These are phyloP conservation scores for Hypsibius dujardini DNA, from an alignment of 1,140 invertebrate species.

Conservation along the genomic window DNA sequence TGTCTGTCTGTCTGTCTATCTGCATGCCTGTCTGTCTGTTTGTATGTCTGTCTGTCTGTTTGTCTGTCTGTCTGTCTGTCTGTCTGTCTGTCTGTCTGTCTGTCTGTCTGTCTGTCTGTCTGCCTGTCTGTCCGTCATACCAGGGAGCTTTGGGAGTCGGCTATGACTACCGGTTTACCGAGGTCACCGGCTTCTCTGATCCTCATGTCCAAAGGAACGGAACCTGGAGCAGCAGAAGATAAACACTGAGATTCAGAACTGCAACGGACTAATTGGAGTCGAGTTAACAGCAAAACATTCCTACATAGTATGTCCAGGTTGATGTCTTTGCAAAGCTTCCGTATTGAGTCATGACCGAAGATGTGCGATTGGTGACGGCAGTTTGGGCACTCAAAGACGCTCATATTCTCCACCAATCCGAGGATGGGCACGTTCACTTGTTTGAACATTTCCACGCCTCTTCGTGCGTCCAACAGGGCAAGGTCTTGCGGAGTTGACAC, in stretches of 20 bases:
- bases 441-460: conserved; percentile 30
- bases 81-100: too few species aligned
- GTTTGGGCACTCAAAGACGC: conserved; percentile 41
- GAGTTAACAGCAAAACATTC: too few species aligned
- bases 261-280: too few species aligned
- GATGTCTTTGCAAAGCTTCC: conserved; percentile 26
- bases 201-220: conserved; percentile 51
- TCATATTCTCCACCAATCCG: conserved; percentile 73
- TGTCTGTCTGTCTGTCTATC: too few species aligned
- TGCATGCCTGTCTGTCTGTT: too few species aligned
- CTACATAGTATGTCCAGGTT: conserved; percentile 23
- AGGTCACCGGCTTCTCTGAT: conserved; percentile 52
- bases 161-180: conserved; percentile 57
- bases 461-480: conserved; percentile 55
- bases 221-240: conserved; percentile 31
- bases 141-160: conserved; percentile 37
- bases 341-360: conserved; percentile 27
- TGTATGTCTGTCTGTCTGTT: too few species aligned
- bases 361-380: conserved; percentile 37
- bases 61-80: too few species aligned
- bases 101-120: too few species aligned
- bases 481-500: conserved; percentile 69
- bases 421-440: conserved; percentile 58
- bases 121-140: not conserved
- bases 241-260: too few species aligned